Evolutionary conservation across 2,888 invertebrate species (phyloP), one percentile per base, ranked within the genome.

Genomic region (Clivina fossor): DNA sequence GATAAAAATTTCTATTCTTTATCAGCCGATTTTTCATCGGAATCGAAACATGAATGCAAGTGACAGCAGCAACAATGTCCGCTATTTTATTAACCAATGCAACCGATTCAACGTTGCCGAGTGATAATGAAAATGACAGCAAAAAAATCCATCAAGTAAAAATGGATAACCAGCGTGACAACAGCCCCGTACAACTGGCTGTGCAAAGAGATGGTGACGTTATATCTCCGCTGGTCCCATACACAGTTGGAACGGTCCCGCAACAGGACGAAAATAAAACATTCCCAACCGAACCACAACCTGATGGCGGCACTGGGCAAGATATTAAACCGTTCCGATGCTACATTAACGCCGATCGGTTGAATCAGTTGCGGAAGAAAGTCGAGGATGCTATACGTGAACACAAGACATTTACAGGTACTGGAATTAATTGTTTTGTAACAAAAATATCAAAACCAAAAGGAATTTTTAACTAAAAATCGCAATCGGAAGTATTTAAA

Each of bases 381-480:
- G 84, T 85, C 0, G 86, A 86, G 18, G 78, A 73, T 46, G 85
- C 86, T 1, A 80, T 83, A 66, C 82, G 76, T 62, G 81, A 82
- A 3, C 82, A 78, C 60, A 83, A 81, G 70, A 80, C 84, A 22
- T 87, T 86, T 64, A 83, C 83, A 66, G n/a, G n/a, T n/a, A n/a
- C n/a, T n/a, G n/a, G n/a, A n/a, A n/a, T n/a, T n/a, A n/a, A n/a
- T 83, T n/a, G n/a, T n/a, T n/a, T n/a, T n/a, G n/a, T n/a, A n/a
- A n/a, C n/a, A n/a, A n/a, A n/a, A n/a, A n/a, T n/a, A 11, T 7
- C 37, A 13, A 37, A 37, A 9, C 8, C 8, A 9, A n/a, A 35
- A n/a, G 11, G 7, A n/a, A 13, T 32, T 7, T 44, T 30, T 30
- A 22, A 46, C n/a, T 5, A 46, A n/a, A n/a, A n/a, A n/a, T n/a